Evolutionary conservation across 2,888 invertebrate species (phyloP).

Genomic region (Lomographa bimaculata): DNA sequence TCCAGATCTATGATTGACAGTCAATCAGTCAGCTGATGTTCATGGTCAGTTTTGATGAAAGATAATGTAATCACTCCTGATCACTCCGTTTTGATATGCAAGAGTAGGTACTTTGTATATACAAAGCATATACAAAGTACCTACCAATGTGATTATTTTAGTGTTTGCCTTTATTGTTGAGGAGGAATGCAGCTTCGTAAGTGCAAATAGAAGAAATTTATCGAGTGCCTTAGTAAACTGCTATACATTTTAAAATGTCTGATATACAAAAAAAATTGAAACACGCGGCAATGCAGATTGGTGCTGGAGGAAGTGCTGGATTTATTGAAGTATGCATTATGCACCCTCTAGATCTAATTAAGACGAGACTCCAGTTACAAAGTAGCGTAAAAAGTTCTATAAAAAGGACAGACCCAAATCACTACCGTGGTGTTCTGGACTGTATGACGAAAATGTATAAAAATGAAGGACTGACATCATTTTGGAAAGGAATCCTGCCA

Average conservation of each 20-base stretch:
- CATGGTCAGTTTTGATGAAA: too few species aligned
- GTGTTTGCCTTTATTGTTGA: too few species aligned
- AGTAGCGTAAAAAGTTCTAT: constrained; percentile 41
- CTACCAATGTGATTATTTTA: too few species aligned
- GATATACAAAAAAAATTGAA: constrained; percentile 79
- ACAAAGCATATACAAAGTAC: too few species aligned
- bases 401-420: constrained; percentile 75
- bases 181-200: too few species aligned
- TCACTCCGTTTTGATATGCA: too few species aligned
- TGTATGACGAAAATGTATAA: constrained; percentile 95
- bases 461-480: constrained; percentile 92
- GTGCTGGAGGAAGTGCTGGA: constrained; percentile 95
- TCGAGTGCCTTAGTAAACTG: too few species aligned
- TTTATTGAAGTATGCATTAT: constrained; percentile 97
- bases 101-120: too few species aligned
- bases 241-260: constrained; percentile 54
- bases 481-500: constrained; percentile 97
- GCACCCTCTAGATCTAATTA: constrained; percentile 97
- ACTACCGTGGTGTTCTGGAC: constrained; percentile 92
- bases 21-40: too few species aligned
- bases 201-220: too few species aligned
- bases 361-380: constrained; percentile 87
- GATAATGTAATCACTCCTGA: too few species aligned
- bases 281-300: constrained; percentile 91
- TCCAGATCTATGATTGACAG: too few species aligned